Evolutionary conservation across 64 coral and sea anemone genomes (phyloP), one percentile per base, ranked within the genome.

Genomic region (Stichodactyla mertensii): DNA sequence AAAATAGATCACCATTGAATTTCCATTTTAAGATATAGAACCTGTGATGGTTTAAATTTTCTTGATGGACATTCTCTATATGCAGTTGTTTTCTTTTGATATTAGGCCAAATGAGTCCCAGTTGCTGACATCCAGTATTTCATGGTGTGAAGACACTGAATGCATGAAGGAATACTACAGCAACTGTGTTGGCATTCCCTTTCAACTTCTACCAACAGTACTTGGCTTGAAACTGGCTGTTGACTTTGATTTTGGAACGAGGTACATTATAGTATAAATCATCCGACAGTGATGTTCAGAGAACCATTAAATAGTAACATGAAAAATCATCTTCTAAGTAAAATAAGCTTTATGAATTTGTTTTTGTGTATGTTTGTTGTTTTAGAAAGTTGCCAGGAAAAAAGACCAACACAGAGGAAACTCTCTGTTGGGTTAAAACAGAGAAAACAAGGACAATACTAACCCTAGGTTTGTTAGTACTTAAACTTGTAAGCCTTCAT

Each of bases 191-290:
- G 89, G 89, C 52, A 64, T 91, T 22, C 64, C 54, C 36, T 31
- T 60, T 1, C 66, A 91, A 16, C 89, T 91, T 80, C 71, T 85
- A 13, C 83, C 89, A 61, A 91, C 89, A 16, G 52, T 91, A n/a
- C 89, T 91, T 52, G 89, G 89, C 15, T 78, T 91, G 57, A 85
- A 91, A 22, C 89, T 91, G 20, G 89, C 89, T 59, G 83, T 86
- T 23, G 83, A 91, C 52, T 82, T 91, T 9, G 69, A 91, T 4
- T 52, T 91, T 8, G 89, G 89, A 45, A 57, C 69, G 45, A 85
- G 82, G 89, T 91, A 91, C 24, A 8, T 19, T 2, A 45, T 45
- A 45, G 36, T 45, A 45, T 45, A 45, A 45, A 45, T 2, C 36
- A 45, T 45, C 36, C 36, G 3, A 45, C 36, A 45, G 3, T 2